These are phyloP conservation scores for Phytoseiulus persimilis DNA, from an alignment of 2,888 invertebrate species.

Conservation along the genomic window DNA sequence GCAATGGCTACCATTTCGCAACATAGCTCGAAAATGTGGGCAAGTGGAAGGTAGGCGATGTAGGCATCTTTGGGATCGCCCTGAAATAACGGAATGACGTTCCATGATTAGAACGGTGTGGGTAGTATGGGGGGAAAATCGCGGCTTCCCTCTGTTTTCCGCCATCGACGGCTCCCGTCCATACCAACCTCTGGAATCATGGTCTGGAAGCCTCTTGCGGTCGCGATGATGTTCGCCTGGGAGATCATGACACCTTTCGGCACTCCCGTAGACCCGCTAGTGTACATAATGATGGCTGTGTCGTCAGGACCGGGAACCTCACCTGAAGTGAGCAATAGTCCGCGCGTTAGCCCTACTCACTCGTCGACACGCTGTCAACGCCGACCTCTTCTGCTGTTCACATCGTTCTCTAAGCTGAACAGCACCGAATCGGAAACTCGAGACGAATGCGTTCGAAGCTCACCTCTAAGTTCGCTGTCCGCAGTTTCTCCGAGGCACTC, in stretches of 20 bases:
- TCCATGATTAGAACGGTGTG: not conserved
- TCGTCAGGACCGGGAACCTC: slow-evolving; percentile 63
- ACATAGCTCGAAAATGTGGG: slow-evolving; percentile 91
- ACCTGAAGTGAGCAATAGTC: not conserved
- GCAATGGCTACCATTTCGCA: slow-evolving; percentile 63
- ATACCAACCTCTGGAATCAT: slow-evolving; percentile 39
- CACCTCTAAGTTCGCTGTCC: slow-evolving; percentile 50
- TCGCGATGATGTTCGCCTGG: slow-evolving; percentile 44
- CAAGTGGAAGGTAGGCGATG: slow-evolving; percentile 89
- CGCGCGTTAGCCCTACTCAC: too few species aligned
- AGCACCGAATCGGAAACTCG: not conserved
- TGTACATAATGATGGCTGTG: slow-evolving; percentile 96
- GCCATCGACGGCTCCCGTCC: not conserved
- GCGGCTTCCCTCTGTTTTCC: too few species aligned
- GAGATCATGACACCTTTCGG: slow-evolving; percentile 64
- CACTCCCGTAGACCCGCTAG: slow-evolving; percentile 90
- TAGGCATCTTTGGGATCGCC: slow-evolving; percentile 60
- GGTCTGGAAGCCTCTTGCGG: slow-evolving; percentile 49
- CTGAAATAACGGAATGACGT: slow-evolving; percentile 24
- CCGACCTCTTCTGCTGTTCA: too few species aligned
- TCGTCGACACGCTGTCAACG: too few species aligned
- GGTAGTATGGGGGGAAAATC: not conserved
- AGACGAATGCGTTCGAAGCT: not conserved
- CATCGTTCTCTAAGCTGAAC: too few species aligned
- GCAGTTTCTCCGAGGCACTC: slow-evolving; percentile 73